Evolutionary conservation across 2,113 vertebrate genomes (phyloP), one percentile per base, ranked within the genome.

Genomic region (Coreoperca whiteheadi): DNA sequence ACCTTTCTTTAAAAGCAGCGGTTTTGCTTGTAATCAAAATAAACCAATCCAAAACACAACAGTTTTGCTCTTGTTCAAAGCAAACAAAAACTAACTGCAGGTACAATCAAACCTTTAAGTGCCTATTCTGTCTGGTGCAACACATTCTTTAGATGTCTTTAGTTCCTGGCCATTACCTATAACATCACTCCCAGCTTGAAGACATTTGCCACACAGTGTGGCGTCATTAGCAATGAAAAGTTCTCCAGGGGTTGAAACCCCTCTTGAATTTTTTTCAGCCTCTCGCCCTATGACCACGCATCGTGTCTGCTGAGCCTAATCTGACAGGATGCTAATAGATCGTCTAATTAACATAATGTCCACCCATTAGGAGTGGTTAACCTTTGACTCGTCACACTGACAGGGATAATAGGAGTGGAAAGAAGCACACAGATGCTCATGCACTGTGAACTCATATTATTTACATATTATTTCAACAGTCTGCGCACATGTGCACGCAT

Each of bases 281-380:
- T 84, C 78, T 69, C 10, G 28, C 67, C 91, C 85, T 88, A 2
- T 88, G 88, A 87, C 88, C 74, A 6, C 0, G 28, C 69, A 25
- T 85, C 53, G 1, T 75, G 63, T 80, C 48, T 25, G 84, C 56
- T 90, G 83, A 91, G 91, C 77, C 64, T 90, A 90, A 93, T 92
- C 91, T 86, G 93, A 93, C 93, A 89, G 77, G 57, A 85, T 9
- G 75, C 87, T 93, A 91, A 93, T 90, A 84, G 84, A 92, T 74
- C 14, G 56, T 80, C 79, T 84, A 92, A 94, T 93, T 88, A 92
- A 84, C 89, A 92, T 84, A 91, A 90, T 85, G 90, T 90, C 90
- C 89, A 79, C 54, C 82, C 90, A 90, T 93, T 89, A 91, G 88
- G 70, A 88, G 81, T 34, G 84, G 82, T 89, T 90, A 77, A 89